These are phyloP conservation scores for Drosophila helvetica DNA, from an alignment of 2,888 invertebrate species.

Conservation along the genomic window DNA sequence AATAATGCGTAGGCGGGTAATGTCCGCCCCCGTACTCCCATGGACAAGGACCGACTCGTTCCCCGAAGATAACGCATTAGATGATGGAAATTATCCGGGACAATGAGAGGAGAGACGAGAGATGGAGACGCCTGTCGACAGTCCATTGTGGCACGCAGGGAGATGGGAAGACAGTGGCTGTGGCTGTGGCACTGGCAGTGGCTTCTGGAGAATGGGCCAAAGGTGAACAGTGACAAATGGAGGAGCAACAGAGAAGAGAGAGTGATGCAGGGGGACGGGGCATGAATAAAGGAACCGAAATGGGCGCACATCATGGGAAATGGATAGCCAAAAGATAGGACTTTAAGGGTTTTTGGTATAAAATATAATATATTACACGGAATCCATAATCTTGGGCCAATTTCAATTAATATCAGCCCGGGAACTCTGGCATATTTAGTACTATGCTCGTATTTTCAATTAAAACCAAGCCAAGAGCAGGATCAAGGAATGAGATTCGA, in stretches of 20 bases:
- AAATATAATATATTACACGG: constrained; percentile 17
- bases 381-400: not conserved
- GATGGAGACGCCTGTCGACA: constrained; percentile 24
- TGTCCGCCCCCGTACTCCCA: not conserved
- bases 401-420: not conserved
- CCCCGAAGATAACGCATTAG: constrained; percentile 46
- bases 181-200: not conserved
- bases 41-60: constrained; percentile 1
- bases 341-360: constrained; percentile 14
- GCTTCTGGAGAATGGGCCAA: not conserved
- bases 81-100: constrained; percentile 49
- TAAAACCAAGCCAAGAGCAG: not conserved
- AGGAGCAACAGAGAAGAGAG: constrained; percentile 11
- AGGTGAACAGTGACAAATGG: constrained; percentile 45
- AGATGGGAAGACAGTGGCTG: not conserved
- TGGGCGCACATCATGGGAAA: not conserved
- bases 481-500: too few species aligned
- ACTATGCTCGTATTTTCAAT: not conserved
- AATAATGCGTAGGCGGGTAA: constrained; percentile 57
- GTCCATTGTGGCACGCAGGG: constrained; percentile 28
- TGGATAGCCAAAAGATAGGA: not conserved
- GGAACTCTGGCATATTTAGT: too few species aligned
- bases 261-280: constrained; percentile 16
- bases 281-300: not conserved
- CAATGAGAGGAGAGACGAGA: constrained; percentile 28